Percentiles rank a stretch among this genome's conserved stretches.
These are phyloP conservation scores for Asbolus verrucosus DNA, from an alignment of 1,140 invertebrate species.

Conservation along the genomic window DNA sequence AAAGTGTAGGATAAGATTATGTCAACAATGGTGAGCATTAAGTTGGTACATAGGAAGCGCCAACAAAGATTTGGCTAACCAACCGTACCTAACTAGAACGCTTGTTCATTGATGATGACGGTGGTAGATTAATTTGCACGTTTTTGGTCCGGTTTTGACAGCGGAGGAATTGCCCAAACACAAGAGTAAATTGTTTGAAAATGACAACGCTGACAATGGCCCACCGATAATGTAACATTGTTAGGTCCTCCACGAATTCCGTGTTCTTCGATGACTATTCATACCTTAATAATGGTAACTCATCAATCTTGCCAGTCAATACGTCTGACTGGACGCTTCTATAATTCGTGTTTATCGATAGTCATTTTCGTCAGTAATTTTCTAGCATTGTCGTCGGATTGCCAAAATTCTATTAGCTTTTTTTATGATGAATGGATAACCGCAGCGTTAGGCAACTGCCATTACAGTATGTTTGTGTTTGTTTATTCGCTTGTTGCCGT, in stretches of 20 bases:
- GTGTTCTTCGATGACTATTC: conserved; percentile 32
- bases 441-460: background rate
- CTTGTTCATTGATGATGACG: too few species aligned
- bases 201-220: conserved; percentile 13
- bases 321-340: conserved; percentile 19
- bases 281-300: conserved; percentile 35
- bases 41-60: too few species aligned
- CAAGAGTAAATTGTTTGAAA: background rate
- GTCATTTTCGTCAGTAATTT: conserved; percentile 15
- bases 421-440: conserved; percentile 18
- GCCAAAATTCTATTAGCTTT: conserved; percentile 28
- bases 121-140: too few species aligned
- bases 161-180: background rate
- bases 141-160: conserved; percentile 13
- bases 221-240: conserved; percentile 30
- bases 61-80: too few species aligned
- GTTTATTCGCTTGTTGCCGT: conserved; percentile 10
- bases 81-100: too few species aligned
- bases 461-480: background rate
- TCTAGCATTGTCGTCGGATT: conserved; percentile 14
- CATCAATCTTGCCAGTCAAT: conserved; percentile 43
- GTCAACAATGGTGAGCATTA: too few species aligned
- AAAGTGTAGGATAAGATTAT: too few species aligned
- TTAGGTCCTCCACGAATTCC: conserved; percentile 37
- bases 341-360: conserved; percentile 32